Evolutionary conservation across 2,113 vertebrate species (phyloP), one percentile per base, ranked within the genome.

Genomic region (Indicator indicator): DNA sequence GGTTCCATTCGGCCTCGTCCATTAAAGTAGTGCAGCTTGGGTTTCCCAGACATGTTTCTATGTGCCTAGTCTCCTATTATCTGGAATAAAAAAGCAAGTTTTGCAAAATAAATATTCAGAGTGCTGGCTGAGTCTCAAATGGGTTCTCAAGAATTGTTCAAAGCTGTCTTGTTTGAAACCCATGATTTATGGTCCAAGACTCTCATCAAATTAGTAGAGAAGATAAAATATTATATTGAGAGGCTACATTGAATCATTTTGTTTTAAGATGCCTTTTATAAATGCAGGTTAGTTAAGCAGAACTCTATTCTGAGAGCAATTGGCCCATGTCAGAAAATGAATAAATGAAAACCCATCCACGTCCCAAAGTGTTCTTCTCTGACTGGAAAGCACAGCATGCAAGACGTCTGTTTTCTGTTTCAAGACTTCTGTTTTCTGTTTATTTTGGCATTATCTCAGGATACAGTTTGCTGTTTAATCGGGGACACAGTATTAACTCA

Each of bases 1-100:
- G 97, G 32, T 92, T 99, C 98, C 98, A 99, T 99, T 77, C 95
- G 98, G 16, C 99, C 99, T 86, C 98, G 97, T 18, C 97, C 98
- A 42, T 98, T 94, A 64, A 98, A 97, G 77, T 99, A 99, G 68
- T 98, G 56, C 52, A 99, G 93, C 54, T 93, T 97, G 50, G 98
- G 97, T 86, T 97, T 99, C 24, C 23, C 97, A 69, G 97, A 90
- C 98, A 99, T 99, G 38, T 24, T 92, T 67, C 32, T 28, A 52
- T 3, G 10, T 56, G 20, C 16, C 44, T 55, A 33, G n/a, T 54
- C 71, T 81, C 83, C 77, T 75, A 11, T 33, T 54, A 0, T 5
- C 68, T 85, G 63, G 12, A 82, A 75, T 21, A 72, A 62, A 93
- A 62, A 12, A n/a, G 4, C 9, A 18, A 9, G 4, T 30, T 70